Percentiles rank a stretch among this genome's conserved stretches.
These are phyloP conservation scores for Upupa epops DNA, from an alignment of 2,113 vertebrate genomes.

Conservation along the genomic window DNA sequence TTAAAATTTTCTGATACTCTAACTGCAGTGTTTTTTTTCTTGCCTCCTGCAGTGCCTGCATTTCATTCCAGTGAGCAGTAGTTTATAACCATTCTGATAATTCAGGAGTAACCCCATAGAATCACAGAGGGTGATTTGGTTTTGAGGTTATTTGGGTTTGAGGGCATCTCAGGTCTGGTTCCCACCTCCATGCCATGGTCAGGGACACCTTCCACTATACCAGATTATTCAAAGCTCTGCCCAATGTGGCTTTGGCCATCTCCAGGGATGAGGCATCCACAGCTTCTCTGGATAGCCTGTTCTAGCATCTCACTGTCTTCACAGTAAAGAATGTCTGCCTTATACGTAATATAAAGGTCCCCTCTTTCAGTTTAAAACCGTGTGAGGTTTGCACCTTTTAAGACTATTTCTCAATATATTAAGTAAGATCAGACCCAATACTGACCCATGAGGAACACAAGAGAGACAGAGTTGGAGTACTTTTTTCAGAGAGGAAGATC, in stretches of 20 bases:
- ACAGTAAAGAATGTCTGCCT: not conserved
- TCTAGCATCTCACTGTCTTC: not conserved
- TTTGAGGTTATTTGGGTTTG: not conserved
- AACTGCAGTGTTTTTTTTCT: not conserved
- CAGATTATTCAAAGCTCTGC: not conserved
- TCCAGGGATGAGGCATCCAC: not conserved
- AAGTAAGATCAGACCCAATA: too few relatives aligned
- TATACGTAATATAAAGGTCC: not conserved
- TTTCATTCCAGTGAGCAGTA: not conserved
- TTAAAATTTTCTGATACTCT: not conserved
- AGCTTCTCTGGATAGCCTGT: not conserved
- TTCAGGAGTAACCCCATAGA: not conserved
- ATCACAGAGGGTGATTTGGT: not conserved
- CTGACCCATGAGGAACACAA: not conserved
- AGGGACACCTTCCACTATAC: not conserved
- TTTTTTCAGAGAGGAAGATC: not conserved
- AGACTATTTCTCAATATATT: too few relatives aligned
- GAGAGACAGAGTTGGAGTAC: fast-evolving
- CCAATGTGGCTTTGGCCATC: not conserved
- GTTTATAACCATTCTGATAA: not conserved
- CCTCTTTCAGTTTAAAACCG: not conserved
- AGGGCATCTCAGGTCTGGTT: not conserved
- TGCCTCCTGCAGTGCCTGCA: not conserved
- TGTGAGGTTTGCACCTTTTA: too few relatives aligned
- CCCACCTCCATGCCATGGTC: not conserved